Evolutionary conservation across 2,888 invertebrate species (phyloP), one percentile per base, ranked within the genome.

Genomic region (Plebejus anna): DNA sequence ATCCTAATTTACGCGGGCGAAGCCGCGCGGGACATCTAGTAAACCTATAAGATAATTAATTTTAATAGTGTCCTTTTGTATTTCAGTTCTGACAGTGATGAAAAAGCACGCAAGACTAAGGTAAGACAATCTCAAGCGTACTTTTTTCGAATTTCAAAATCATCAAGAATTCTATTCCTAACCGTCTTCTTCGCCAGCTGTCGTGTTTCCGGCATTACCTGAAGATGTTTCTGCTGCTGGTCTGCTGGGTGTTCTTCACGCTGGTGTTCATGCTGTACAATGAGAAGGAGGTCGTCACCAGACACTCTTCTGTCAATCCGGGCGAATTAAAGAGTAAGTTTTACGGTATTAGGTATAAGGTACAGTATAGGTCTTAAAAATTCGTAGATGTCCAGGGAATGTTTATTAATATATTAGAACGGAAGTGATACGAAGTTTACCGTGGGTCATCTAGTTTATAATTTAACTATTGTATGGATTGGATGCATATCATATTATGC

Each of bases 211-310:
- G 85, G 13, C 85, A 89, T 79, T 90, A 90, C 79, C 81, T 88
- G 0, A 96, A 96, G 87, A 94, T 96, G 82, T 85, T 90, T 0
- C 80, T 95, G 0, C 90, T 97, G 0, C 86, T 96, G 2, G 89
- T 91, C 0, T 94, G 95, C 75, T 97, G 97, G 97, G 81, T 95
- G 0, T 90, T 95, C 80, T 96, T 97, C 84, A 96, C 96, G 0
- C 92, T 94, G 4, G 94, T 95, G 9, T 94, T 97, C 80, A 95
- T 97, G 90, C 92, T 95, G 82, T 96, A 96, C 83, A 95, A 95
- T 79, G 97, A 96, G 82, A 96, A 95, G 83, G 94, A 95, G 57
- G 92, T 94, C 72, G 88, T 94, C 32, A 89, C 94, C 75, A 95
- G 96, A 82, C 95, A 96, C 82, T 91, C 97, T 0, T 95, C 95